Conservation (phyloP, 2,888 invertebrate species). For the Caenorhabditis afra region DNA sequence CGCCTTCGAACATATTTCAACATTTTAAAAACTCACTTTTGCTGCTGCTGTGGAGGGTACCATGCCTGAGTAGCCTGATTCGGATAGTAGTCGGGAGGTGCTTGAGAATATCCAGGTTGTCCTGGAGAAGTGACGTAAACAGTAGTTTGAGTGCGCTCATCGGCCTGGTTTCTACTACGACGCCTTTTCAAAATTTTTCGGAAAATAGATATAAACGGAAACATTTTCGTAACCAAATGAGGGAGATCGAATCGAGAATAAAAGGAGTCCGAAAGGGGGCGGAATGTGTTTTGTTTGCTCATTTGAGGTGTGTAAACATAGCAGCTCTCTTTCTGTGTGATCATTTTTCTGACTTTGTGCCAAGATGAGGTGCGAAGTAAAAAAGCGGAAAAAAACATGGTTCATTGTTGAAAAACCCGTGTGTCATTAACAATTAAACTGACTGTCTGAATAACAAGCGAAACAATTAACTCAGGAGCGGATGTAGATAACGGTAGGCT, state of each 20-base stretch:
- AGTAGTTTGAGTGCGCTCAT: constrained; percentile 13
- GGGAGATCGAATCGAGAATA: background rate
- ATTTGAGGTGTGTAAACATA: constrained; percentile 23
- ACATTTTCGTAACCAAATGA: background rate
- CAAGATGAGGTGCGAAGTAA: too few species aligned
- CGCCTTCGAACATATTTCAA: too few species aligned
- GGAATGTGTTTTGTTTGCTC: constrained; percentile 21
- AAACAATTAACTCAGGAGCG: constrained; percentile 17
- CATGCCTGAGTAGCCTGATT: too few species aligned
- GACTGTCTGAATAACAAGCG: too few species aligned
- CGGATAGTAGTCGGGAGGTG: background rate
- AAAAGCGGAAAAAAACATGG: constrained; percentile 8
- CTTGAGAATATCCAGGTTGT: background rate
- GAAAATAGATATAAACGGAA: constrained; percentile 15
- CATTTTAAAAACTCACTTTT: constrained; percentile 12
- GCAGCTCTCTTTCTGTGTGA: constrained; percentile 11
- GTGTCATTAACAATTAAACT: too few species aligned
- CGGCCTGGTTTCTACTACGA: too few species aligned
- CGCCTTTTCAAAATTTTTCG: constrained; percentile 36
- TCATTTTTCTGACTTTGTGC: constrained; percentile 37
- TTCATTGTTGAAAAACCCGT: too few species aligned
- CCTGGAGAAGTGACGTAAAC: constrained; percentile 11
- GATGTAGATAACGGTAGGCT: constrained; percentile 50
- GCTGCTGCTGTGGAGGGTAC: constrained; percentile 19
- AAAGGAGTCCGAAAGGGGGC: constrained; percentile 19